Percentiles rank a stretch among this genome's conserved stretches.
Conservation (phyloP, 2,113 vertebrate genomes). For the Epinephelus cyanopodus region DNA sequence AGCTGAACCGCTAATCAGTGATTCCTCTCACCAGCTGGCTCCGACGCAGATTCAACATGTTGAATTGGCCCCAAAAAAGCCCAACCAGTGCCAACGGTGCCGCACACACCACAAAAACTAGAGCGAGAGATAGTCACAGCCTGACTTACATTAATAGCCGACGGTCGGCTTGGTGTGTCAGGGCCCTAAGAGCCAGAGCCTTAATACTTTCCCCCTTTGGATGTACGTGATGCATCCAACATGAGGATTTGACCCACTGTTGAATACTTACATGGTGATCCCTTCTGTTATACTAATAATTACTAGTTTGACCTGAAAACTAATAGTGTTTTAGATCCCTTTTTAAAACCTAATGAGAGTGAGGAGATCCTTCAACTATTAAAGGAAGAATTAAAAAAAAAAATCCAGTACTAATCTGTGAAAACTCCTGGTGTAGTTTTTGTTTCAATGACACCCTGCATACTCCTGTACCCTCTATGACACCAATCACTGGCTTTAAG, state of each 20-base stretch:
- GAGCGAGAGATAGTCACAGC: no score
- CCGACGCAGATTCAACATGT: no score
- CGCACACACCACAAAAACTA: no score
- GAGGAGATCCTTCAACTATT: not conserved
- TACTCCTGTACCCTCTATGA: not conserved
- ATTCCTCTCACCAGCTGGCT: no score
- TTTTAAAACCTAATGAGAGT: not conserved
- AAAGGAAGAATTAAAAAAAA: not conserved
- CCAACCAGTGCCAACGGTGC: no score
- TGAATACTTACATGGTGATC: not conserved
- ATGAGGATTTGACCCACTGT: constrained; percentile 7
- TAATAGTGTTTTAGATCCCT: constrained; percentile 33
- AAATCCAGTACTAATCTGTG: constrained; percentile 7
- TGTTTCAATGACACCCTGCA: not conserved
- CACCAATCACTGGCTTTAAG: not conserved
- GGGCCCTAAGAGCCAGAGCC: not conserved
- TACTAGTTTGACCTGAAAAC: constrained; percentile 6
- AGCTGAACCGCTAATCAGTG: no score
- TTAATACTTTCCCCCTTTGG: constrained; percentile 6
- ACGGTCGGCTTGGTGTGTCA: no score
- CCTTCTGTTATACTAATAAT: constrained; percentile 34
- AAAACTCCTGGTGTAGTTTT: not conserved
- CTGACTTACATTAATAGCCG: no score
- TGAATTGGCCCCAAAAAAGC: no score
- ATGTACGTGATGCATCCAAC: constrained; percentile 37